Conservation (phyloP, 1,140 invertebrate genomes). For the Cydia fagiglandana region DNA sequence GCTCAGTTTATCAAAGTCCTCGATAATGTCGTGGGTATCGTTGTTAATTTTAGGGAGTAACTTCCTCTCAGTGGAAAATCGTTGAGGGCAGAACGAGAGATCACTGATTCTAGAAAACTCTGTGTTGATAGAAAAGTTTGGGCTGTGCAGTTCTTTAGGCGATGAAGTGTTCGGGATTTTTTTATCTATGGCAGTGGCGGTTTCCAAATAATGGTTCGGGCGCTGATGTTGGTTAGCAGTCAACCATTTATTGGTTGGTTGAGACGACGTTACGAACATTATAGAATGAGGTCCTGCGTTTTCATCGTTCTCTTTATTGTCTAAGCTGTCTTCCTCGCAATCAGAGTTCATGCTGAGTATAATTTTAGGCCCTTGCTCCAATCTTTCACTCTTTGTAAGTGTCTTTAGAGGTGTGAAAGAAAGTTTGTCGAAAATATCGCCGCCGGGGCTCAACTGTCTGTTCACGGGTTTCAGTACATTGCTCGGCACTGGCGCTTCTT, state of each 20-base stretch:
- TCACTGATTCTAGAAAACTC: slow-evolving; percentile 73
- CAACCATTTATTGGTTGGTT: slow-evolving; percentile 59
- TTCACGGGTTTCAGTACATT: slow-evolving; percentile 69
- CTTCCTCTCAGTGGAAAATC: slow-evolving; percentile 76
- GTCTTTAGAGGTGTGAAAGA: slow-evolving; percentile 68
- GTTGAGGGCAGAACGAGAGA: slow-evolving; percentile 71
- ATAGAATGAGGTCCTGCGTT: slow-evolving; percentile 63
- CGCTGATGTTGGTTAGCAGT: slow-evolving; percentile 51
- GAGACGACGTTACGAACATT: slow-evolving; percentile 56
- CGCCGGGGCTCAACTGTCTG: slow-evolving; percentile 45
- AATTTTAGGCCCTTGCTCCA: slow-evolving; percentile 64
- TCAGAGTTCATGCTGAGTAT: slow-evolving; percentile 66
- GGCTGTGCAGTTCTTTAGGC: slow-evolving; percentile 69
- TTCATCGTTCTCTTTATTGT: slow-evolving; percentile 63
- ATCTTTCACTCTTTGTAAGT: slow-evolving; percentile 54
- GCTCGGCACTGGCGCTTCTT: slow-evolving; percentile 37
- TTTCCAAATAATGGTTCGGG: slow-evolving; percentile 48
- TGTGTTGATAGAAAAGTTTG: slow-evolving; percentile 73
- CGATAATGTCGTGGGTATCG: slow-evolving; percentile 64
- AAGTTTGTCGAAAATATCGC: slow-evolving; percentile 69
- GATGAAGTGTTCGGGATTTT: slow-evolving; percentile 73
- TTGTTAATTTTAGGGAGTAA: slow-evolving; percentile 58
- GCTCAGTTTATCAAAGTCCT: slow-evolving; percentile 61
- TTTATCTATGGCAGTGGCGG: slow-evolving; percentile 54
- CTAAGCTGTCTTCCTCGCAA: slow-evolving; percentile 64